Percentiles rank a stretch among this genome's conserved stretches.
These are phyloP conservation scores for Chalcis sispes DNA, from an alignment of 2,888 invertebrate genomes.

Conservation along the genomic window DNA sequence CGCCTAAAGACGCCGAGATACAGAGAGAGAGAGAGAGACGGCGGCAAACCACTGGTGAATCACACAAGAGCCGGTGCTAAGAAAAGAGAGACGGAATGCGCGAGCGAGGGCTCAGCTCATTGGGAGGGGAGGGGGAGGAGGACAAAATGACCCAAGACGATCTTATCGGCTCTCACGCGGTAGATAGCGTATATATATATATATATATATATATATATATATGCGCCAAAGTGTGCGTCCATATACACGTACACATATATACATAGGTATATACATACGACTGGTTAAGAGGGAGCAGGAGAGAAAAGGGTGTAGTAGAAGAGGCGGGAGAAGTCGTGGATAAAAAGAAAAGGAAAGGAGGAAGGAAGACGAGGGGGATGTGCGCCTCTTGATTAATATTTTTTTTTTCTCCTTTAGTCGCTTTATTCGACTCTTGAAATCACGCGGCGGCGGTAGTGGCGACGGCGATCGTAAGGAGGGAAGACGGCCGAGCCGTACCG, in stretches of 20 bases:
- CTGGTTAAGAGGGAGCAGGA: constrained; percentile 40
- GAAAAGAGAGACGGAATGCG: constrained; percentile 37
- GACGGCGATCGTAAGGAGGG: not conserved
- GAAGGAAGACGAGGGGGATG: constrained; percentile 35
- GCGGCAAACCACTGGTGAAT: not conserved
- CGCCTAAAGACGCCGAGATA: constrained; percentile 12
- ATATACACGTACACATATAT: no score
- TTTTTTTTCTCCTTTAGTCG: constrained; percentile 6
- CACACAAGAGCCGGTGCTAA: not conserved
- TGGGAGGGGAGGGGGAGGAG: constrained; percentile 21
- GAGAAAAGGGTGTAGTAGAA: constrained; percentile 48
- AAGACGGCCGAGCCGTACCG: constrained; percentile 42
- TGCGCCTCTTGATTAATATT: constrained; percentile 42
- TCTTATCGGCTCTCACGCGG: constrained; percentile 49
- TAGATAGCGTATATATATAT: no score
- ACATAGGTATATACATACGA: constrained; percentile 49
- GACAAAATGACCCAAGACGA: constrained; percentile 46
- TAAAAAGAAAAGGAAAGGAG: constrained; percentile 37
- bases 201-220: no score
- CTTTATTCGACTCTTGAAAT: constrained; percentile 25
- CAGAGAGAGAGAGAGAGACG: constrained; percentile 4
- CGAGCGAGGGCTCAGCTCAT: constrained; percentile 16
- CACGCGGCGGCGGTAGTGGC: constrained; percentile 7
- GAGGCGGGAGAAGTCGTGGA: constrained; percentile 34
- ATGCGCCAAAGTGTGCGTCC: constrained; percentile 48